Percentiles rank a stretch among this genome's conserved stretches.
Conservation (phyloP, 2,113 vertebrate genomes). For the Campylorhamphus procurvoides region DNA sequence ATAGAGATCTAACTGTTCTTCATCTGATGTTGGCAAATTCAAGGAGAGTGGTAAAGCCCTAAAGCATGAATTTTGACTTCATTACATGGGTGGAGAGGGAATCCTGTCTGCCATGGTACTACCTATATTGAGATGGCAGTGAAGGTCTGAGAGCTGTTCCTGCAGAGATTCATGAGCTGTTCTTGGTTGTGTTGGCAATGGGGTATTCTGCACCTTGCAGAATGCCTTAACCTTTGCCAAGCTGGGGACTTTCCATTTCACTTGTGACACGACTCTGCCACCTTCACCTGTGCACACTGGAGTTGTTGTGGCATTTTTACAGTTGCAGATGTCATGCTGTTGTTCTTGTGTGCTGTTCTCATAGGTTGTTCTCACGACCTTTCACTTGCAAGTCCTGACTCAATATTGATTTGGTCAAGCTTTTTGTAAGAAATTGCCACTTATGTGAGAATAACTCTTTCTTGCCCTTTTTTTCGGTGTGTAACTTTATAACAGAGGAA, state of each 20-base stretch:
- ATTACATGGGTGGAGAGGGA: not conserved
- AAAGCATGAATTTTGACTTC: not conserved
- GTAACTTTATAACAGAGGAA: not conserved
- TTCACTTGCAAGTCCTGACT: not conserved
- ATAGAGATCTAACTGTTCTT: not conserved
- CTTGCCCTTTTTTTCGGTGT: not conserved
- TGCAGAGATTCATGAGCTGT: not conserved
- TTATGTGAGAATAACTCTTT: not conserved
- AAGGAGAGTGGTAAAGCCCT: not conserved
- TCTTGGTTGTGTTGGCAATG: not conserved
- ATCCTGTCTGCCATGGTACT: not conserved
- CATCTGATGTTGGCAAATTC: not conserved
- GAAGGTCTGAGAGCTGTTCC: not conserved
- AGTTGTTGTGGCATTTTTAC: not conserved
- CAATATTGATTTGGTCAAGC: not conserved
- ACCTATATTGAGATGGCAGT: not conserved
- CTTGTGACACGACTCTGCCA: not conserved
- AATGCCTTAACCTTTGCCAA: not conserved
- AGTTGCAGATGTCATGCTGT: not conserved
- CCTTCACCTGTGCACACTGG: not conserved
- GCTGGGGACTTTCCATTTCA: not conserved
- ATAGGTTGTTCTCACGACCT: not conserved
- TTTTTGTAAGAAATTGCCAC: not conserved
- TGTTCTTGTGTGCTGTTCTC: not conserved
- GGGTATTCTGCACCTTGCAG: not conserved